These are phyloP conservation scores for Belonocnema kinseyi DNA, from an alignment of 1,140 invertebrate genomes.

Conservation along the genomic window DNA sequence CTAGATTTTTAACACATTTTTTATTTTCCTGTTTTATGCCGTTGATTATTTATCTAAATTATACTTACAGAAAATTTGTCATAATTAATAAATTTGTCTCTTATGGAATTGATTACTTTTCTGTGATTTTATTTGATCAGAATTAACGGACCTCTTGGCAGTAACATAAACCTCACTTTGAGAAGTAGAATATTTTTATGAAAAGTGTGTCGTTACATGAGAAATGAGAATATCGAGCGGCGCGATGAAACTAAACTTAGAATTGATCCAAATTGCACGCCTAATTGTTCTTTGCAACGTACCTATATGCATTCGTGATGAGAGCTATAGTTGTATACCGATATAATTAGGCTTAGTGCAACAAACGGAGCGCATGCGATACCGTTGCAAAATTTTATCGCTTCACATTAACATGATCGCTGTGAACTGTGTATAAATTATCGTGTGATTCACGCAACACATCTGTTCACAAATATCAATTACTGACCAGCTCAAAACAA, in stretches of 20 bases:
- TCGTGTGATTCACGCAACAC: constrained; percentile 14
- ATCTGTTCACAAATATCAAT: background rate
- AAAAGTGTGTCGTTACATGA: constrained; percentile 2
- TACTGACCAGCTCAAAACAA: background rate
- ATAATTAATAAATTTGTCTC: too few species aligned
- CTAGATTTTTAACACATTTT: too few species aligned
- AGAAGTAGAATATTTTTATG: background rate
- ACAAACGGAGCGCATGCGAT: background rate
- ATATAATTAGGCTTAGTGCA: constrained; percentile 16
- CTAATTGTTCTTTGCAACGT: background rate
- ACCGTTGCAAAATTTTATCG: constrained; percentile 26
- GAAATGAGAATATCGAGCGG: constrained; percentile 15
- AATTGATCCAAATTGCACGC: too few species aligned
- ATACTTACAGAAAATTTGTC: too few species aligned
- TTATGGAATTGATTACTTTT: background rate
- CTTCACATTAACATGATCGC: background rate
- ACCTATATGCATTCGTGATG: background rate
- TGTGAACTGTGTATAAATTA: constrained; percentile 20
- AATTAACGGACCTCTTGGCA: background rate
- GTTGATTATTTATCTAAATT: too few species aligned
- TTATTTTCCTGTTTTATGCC: too few species aligned
- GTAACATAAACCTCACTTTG: background rate
- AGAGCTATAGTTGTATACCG: background rate
- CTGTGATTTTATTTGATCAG: background rate
- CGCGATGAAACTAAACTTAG: background rate